Base-by-base conservation (phyloP, 1,140 invertebrate species). In the Diorhabda elongata region DNA sequence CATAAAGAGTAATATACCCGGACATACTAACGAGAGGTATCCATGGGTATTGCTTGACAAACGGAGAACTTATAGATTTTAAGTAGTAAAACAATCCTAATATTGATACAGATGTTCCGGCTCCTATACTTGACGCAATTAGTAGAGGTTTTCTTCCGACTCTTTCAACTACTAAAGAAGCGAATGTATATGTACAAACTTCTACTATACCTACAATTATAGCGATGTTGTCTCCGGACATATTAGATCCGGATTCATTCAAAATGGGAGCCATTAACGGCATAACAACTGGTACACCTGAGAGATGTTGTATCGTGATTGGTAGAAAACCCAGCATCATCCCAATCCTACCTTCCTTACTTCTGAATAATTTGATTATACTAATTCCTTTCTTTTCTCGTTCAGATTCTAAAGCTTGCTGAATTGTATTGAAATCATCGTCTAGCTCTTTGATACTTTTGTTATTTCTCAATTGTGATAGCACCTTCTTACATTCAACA, bases 381-480 rank as follows among this genome's bases (percentile, higher is more conserved):
- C 5, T 42, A 44, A 5, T 41, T 8, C 3, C 43, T 44, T 42
- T 57, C 6, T 42, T 43, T 44, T 42, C 64, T 9, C 6, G 4
- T 52, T 5, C n/a, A 6, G 4, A 3, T 5, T 44, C 42, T 6
- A 43, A 8, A 2, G 11, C 5, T 3, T 47, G n/a, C 26, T 64
- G 2, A 9, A 64, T 64, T 47, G 45, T 64, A 41, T 52, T 44
- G 26, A n/a, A 66, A 59, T 59, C 57, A 6, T 8, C 45, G 6
- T 66, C 42, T 11, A 47, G 42, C 45, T 58, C 67, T 4, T 71
- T 44, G 8, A 89, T 3, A 87, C 7, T 42, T 83, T 85, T 73
- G 85, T 84, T 65, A 7, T 6, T 43, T 4, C 91, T 82, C 2
- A 95, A 81, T 69, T 83, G 88, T 58, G 83, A 80, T 66, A 95